These are phyloP conservation scores for Parascotia fuliginaria DNA, from an alignment of 2,888 invertebrate genomes.

Conservation along the genomic window DNA sequence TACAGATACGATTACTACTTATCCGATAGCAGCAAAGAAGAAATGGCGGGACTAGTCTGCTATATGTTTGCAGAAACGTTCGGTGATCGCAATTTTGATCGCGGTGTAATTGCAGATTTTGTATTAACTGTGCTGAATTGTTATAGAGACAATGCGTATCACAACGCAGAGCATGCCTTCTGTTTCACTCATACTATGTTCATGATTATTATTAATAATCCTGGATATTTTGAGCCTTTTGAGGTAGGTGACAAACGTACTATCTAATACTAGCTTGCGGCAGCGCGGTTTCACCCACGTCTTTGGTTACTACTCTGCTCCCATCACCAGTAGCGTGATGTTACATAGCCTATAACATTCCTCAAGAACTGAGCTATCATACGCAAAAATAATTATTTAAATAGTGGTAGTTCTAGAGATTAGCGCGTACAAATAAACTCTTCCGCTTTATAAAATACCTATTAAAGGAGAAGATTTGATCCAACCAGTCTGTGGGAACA, in stretches of 20 bases:
- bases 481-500: no score
- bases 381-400: no score
- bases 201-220: conserved; percentile 79
- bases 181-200: conserved; percentile 87
- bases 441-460: no score
- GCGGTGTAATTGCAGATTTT: conserved; percentile 72
- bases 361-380: no score
- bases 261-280: no score
- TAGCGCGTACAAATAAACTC: no score
- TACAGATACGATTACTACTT: conserved; percentile 85
- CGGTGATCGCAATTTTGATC: conserved; percentile 69
- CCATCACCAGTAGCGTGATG: no score
- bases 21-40: conserved; percentile 72
- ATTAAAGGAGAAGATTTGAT: no score
- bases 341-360: no score
- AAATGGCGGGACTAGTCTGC: conserved; percentile 82
- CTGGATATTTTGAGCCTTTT: conserved; percentile 71
- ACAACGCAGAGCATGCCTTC: conserved; percentile 88
- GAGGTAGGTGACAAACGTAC: conserved; percentile 82
- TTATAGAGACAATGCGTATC: conserved; percentile 86
- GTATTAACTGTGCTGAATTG: conserved; percentile 74
- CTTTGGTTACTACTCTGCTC: no score
- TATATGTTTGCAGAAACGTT: conserved; percentile 83
- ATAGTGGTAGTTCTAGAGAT: no score
- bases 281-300: no score